phyloP scores from a whole-genome alignment of 2,113 vertebrate genomes.

The Hypomesus transpacificus region DNA sequence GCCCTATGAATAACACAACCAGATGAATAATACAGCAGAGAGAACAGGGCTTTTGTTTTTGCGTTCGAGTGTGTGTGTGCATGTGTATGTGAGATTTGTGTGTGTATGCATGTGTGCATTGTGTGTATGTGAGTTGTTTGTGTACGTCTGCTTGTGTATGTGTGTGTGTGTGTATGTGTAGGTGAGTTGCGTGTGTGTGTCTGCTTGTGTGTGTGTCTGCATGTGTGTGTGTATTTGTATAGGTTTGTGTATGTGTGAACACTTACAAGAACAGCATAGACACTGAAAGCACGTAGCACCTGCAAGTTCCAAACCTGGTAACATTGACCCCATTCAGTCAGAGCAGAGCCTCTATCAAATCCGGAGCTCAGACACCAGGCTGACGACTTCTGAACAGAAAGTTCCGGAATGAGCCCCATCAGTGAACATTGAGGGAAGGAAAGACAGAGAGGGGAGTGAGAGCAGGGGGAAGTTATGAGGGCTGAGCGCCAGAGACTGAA shows the following conservation, averaged over 20 bases:
- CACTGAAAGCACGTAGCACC: no score
- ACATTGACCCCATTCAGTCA: neutral
- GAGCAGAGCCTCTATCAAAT: neutral
- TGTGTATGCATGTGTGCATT: neutral
- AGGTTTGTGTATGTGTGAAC: no score
- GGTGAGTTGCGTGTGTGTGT: no score
- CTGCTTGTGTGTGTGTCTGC: no score
- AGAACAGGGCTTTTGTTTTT: neutral
- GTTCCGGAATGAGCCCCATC: neutral
- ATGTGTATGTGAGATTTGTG: neutral
- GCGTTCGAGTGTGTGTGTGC: neutral
- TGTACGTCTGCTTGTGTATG: no score
- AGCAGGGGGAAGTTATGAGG: neutral
- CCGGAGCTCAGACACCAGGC: no score
- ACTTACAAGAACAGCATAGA: no score
- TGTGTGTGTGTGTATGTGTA: no score
- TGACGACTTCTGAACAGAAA: neutral
- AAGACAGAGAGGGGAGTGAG: neutral
- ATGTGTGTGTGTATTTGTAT: no score
- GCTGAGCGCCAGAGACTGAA: neutral
- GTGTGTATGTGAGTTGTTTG: no score
- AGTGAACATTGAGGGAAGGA: neutral
- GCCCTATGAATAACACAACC: constrained; percentile 30
- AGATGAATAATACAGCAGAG: constrained; percentile 20
- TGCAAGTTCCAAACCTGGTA: no score